Evolutionary conservation across 2,797 vertebrate species (phyloP).

Genomic region (Rhabdophis nuchalis): DNA sequence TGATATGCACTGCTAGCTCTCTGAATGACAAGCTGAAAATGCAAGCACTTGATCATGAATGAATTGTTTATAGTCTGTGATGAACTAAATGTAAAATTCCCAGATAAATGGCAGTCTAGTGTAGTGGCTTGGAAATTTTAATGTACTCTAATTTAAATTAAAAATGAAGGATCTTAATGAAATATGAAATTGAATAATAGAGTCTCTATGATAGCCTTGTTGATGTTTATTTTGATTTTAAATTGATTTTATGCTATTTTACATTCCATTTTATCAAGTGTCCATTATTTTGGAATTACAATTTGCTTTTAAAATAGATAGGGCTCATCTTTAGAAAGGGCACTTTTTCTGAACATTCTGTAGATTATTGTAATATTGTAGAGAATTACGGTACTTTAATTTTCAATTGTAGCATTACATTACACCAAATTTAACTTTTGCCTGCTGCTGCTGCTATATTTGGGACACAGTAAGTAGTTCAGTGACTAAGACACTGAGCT

Average conservation of each 20-base stretch:
- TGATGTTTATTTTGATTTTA: conserved; percentile 28
- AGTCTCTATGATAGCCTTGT: conserved; percentile 8
- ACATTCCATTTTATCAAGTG: conserved; percentile 16
- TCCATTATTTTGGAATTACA: conserved; percentile 6
- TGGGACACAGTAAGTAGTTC: not conserved
- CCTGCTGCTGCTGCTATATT: not conserved
- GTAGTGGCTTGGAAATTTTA: conserved; percentile 26
- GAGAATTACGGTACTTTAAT: not conserved
- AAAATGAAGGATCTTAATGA: conserved; percentile 37
- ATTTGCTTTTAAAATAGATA: not conserved
- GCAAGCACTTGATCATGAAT: not conserved
- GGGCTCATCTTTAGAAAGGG: not conserved
- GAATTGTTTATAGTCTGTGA: conserved; percentile 27
- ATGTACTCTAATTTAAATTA: conserved; percentile 37
- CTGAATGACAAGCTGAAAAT: conserved; percentile 12
- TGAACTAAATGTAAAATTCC: conserved; percentile 15
- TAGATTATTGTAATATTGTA: not conserved
- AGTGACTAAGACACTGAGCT: no score
- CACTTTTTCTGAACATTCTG: not conserved
- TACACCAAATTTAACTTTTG: not conserved
- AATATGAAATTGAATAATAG: conserved; percentile 18
- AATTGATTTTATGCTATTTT: conserved; percentile 24
- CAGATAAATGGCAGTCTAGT: conserved; percentile 21
- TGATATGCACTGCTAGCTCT: not conserved
- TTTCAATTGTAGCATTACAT: not conserved